Evolutionary conservation across 2,797 vertebrate species (phyloP), one percentile per base, ranked within the genome.

Genomic region (Limnodromus scolopaceus): DNA sequence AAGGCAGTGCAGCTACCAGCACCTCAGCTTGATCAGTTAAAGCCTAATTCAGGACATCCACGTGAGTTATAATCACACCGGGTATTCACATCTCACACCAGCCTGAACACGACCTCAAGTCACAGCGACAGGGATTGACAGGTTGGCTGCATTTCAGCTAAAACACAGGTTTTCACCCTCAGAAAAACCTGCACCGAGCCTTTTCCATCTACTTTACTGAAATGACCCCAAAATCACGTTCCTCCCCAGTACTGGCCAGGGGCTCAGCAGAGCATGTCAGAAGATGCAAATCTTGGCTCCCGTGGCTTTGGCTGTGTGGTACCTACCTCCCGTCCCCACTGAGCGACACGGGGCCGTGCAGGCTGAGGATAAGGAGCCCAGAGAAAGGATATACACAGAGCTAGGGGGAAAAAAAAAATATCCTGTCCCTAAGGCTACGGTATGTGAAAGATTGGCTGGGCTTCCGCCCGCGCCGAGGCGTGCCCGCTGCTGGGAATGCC

Each of bases 401-500:
- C 46, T 64, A 45, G 46, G 6, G 49, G 6, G 23, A 9, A 18
- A 16, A 24, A 25, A 27, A 28, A 27, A 57, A 49, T 91, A 84
- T 30, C 3, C 15, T 8, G 7, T 27, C 57, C 97, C 96, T 70
- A 4, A 43, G 93, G 97, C 93, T 97, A 95, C n/a, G 6, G 45
- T 1, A 46, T 6, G 60, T 43, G 94, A 25, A 13, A 16, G 16
- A 9, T 0, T 38, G 63, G 83, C 82, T 66, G 25, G 12, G 89
- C 30, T 81, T 64, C 92, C n/a, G 3, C 58, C 72, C 11, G 20
- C 3, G 38, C 61, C 3, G 39, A 82, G 94, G 91, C 41, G 96
- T 22, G 96, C 89, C 89, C 11, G 32, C 71, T 18, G 87, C 32
- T 61, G 36, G 97, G 97, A 14, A 94, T 36, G 96, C 92, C 92